Percentiles rank a stretch among this genome's conserved stretches.
Conservation (phyloP, 2,113 vertebrate species). For the Symphodus melops region DNA sequence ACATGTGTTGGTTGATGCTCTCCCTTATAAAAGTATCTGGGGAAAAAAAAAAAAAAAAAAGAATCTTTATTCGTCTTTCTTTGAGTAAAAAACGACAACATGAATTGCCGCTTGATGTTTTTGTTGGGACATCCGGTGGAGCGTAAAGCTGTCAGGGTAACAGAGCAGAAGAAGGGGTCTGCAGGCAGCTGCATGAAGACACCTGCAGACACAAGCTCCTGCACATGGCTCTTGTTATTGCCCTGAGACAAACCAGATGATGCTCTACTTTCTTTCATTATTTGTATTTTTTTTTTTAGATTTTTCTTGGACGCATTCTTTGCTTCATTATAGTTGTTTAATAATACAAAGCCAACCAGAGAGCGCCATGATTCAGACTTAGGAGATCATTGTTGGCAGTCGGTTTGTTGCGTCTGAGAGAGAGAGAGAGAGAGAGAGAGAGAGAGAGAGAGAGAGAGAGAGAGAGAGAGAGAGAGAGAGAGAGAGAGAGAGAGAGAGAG, state of each 20-base stretch:
- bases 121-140: neutral
- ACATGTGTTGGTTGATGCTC: neutral
- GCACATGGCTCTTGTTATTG: conserved; percentile 31
- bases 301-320: too few relatives aligned
- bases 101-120: neutral
- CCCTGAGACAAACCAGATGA: conserved; percentile 42
- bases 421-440: neutral
- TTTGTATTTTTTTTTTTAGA: too few relatives aligned
- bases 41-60: too few relatives aligned
- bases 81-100: neutral
- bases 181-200: conserved; percentile 52
- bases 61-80: neutral
- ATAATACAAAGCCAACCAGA: too few relatives aligned
- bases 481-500: conserved; percentile 36
- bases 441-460: neutral
- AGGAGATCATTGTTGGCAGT: too few relatives aligned
- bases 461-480: conserved; percentile 36
- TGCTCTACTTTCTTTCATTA: neutral
- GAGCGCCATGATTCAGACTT: too few relatives aligned
- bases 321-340: too few relatives aligned
- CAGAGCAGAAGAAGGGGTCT: neutral
- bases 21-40: neutral
- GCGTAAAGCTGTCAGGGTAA: conserved; percentile 6
- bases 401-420: conserved; percentile 12
- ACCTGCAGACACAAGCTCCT: conserved; percentile 37